These are phyloP conservation scores for Neotoma lepida DNA, from an alignment of 2,113 vertebrate species.

Conservation along the genomic window DNA sequence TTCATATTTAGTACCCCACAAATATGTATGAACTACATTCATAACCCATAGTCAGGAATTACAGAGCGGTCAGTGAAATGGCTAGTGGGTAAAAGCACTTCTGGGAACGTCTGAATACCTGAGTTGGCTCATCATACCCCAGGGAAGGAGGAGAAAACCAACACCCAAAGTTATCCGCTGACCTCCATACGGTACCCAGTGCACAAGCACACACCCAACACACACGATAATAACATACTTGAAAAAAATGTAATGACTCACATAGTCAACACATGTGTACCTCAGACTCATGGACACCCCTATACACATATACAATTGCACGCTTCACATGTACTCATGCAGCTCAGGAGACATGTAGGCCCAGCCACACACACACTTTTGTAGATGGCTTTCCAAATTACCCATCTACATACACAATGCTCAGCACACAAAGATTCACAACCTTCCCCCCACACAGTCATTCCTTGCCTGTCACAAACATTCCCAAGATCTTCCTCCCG, in stretches of 20 bases:
- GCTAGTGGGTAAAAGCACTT: background rate
- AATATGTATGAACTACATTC: background rate
- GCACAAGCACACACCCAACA: background rate
- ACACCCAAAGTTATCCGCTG: background rate
- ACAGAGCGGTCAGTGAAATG: background rate
- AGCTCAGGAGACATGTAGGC: background rate
- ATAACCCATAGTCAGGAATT: background rate
- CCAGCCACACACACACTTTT: background rate
- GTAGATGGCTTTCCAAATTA: background rate
- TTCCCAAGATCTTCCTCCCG: background rate
- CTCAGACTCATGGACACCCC: background rate
- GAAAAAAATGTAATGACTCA: background rate
- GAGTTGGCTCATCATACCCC: background rate
- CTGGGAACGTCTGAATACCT: background rate
- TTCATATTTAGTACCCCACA: background rate
- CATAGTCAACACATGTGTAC: background rate
- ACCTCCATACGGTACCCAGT: background rate
- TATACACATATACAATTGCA: background rate
- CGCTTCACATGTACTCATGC: rapidly evolving
- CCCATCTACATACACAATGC: background rate
- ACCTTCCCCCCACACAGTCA: background rate
- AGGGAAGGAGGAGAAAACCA: background rate
- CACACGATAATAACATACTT: background rate
- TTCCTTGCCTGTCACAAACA: background rate
- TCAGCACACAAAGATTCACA: background rate